A percentile compares a stretch with the other conserved stretches of the same genome.
These are phyloP conservation scores for Pelobates fuscus DNA, from an alignment of 2,113 vertebrate species.

Conservation along the genomic window DNA sequence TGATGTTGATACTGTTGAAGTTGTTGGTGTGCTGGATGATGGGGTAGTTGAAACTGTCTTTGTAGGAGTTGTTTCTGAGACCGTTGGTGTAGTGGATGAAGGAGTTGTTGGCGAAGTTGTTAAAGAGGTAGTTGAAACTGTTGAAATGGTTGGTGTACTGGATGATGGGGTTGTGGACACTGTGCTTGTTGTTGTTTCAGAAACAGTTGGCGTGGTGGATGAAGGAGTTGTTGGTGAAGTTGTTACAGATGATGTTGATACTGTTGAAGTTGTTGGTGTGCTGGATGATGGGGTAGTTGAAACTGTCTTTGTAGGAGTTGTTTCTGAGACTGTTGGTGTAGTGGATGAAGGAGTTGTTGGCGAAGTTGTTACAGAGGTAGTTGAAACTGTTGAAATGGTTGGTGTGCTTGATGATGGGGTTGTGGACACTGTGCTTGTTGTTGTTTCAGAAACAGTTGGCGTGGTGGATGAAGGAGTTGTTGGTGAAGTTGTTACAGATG, in stretches of 20 bases:
- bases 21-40: no score
- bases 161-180: background rate
- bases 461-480: no score
- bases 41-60: no score
- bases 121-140: background rate
- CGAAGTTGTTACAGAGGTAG: constrained; percentile 1
- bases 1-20: no score
- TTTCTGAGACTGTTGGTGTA: background rate
- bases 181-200: background rate
- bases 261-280: background rate
- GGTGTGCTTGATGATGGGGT: no score
- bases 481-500: no score
- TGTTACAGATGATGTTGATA: background rate
- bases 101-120: background rate
- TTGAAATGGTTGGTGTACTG: background rate
- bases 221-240: background rate
- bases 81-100: no score
- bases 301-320: background rate
- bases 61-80: no score
- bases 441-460: no score
- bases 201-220: background rate
- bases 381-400: background rate
- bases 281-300: no score
- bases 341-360: background rate
- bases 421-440: no score